A percentile compares a stretch with the other conserved stretches of the same genome.
Conservation (phyloP, 2,113 vertebrate species). For the Rafetus swinhoei region DNA sequence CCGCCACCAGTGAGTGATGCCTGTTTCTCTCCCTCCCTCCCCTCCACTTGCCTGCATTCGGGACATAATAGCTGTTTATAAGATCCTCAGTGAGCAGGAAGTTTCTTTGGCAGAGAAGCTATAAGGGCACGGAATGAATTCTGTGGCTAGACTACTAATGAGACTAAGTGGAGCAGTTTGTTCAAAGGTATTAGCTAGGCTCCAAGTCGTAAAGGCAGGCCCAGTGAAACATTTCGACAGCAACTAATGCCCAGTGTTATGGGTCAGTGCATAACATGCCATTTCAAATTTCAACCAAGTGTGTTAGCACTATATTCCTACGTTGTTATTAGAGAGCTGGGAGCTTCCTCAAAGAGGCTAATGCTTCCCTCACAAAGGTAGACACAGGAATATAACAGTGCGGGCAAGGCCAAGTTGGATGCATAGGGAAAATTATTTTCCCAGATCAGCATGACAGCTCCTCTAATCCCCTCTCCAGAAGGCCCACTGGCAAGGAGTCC, state of each 20-base stretch:
- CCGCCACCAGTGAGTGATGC: neutral
- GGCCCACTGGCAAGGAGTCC: neutral
- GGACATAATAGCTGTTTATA: slow-evolving; percentile 16
- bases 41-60: neutral
- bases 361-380: slow-evolving; percentile 8
- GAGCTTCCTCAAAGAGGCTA: neutral
- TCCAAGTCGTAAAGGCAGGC: neutral
- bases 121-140: neutral
- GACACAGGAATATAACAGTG: neutral
- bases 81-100: slow-evolving; percentile 45
- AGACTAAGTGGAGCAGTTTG: slow-evolving; percentile 27
- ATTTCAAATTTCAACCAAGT: neutral
- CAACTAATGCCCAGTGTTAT: fast-evolving
- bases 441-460: neutral
- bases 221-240: neutral
- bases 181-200: neutral
- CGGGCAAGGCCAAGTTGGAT: neutral
- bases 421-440: neutral
- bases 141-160: slow-evolving; percentile 22
- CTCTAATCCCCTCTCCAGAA: fast-evolving
- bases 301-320: neutral
- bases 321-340: neutral
- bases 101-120: slow-evolving; percentile 16
- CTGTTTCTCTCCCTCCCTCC: neutral
- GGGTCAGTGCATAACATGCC: neutral